Conservation (phyloP, 2,113 vertebrate genomes). For the Hylia prasina region DNA sequence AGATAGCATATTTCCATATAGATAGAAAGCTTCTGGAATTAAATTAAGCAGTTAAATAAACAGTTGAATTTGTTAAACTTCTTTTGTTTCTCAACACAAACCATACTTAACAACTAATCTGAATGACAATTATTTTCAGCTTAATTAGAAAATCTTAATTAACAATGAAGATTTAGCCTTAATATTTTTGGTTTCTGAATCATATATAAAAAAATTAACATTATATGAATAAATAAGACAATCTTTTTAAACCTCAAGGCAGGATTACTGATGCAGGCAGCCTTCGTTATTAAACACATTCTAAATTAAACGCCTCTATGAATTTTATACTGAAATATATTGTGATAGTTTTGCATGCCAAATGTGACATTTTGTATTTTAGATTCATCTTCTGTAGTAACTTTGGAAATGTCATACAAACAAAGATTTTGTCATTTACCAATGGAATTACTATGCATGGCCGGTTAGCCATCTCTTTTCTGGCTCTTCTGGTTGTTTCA, state of each 20-base stretch:
- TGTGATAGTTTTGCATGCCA: constrained; percentile 99
- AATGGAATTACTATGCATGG: constrained; percentile 97
- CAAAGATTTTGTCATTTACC: constrained; percentile 99
- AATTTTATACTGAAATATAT: constrained; percentile 99
- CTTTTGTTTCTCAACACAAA: constrained; percentile 85
- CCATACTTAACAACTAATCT: constrained; percentile 91
- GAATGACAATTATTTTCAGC: constrained; percentile 96
- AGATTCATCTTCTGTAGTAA: constrained; percentile 93
- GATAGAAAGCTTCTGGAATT: constrained; percentile 65
- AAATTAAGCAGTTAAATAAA: constrained; percentile 71
- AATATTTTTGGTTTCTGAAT: constrained; percentile 87
- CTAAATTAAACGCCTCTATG: constrained; percentile 99
- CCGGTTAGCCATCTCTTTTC: constrained; percentile 89
- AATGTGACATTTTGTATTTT: constrained; percentile 99
- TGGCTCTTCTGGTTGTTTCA: constrained; percentile 94
- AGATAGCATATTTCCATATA: constrained; percentile 71
- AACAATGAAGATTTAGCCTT: constrained; percentile 98
- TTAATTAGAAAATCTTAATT: constrained; percentile 99
- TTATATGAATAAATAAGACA: constrained; percentile 98
- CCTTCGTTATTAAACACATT: constrained; percentile 98
- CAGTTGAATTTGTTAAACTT: constrained; percentile 75
- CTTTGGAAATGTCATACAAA: constrained; percentile 99
- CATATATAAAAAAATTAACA: constrained; percentile 81
- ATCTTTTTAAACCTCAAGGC: constrained; percentile 98
- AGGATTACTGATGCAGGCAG: constrained; percentile 99